phyloP scores from a whole-genome alignment of 2,113 vertebrate species.

The Neogale vison region DNA sequence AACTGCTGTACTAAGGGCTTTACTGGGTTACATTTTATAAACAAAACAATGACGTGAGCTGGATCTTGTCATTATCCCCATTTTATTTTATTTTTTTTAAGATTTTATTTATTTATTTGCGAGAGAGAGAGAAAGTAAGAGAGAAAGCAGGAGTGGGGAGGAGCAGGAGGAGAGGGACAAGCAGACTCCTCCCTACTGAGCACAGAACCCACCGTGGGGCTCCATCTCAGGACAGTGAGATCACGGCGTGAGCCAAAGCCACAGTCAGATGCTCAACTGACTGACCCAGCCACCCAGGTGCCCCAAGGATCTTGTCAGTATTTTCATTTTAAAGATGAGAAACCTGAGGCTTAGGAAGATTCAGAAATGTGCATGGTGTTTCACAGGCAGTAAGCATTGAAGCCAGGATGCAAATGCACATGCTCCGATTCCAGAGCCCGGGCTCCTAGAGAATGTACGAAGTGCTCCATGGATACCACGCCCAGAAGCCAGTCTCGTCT shows the following conservation, averaged over 20 bases:
- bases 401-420: not conserved
- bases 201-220: no score
- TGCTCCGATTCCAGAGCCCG: not conserved
- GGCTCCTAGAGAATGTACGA: not conserved
- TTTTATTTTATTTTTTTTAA: not conserved
- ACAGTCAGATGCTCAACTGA: not conserved
- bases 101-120: not conserved
- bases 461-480: not conserved
- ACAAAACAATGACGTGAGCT: not conserved
- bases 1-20: not conserved
- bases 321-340: not conserved
- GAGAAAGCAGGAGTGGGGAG: no score
- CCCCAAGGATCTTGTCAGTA: not conserved
- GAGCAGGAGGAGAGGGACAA: not conserved
- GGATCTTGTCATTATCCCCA: not conserved
- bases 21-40: not conserved
- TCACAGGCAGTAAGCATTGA: not conserved
- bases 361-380: not conserved
- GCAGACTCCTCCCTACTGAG: not conserved
- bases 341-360: not conserved
- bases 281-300: not conserved
- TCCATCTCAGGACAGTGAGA: not conserved
- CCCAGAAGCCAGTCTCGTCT: not conserved
- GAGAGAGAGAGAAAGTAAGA: not conserved
- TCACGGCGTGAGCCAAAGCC: not conserved